Conservation (phyloP, 1,140 invertebrate genomes). For the Diachasma alloeum region DNA sequence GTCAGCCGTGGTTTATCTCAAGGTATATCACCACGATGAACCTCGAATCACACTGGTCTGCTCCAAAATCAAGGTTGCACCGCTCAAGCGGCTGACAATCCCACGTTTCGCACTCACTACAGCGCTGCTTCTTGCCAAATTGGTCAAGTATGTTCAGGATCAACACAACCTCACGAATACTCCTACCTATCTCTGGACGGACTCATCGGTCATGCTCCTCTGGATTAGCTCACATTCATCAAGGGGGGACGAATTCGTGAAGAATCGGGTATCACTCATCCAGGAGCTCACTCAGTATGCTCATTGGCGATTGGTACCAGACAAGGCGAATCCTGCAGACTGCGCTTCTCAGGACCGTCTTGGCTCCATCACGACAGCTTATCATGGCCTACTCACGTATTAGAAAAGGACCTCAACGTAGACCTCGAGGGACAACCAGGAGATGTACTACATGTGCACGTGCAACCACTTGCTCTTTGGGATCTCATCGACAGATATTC, state of each 20-base stretch:
- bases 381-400: neutral
- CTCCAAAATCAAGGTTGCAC: slow-evolving; percentile 22
- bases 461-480: no score
- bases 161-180: neutral
- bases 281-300: no score
- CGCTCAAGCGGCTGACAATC: slow-evolving; percentile 16
- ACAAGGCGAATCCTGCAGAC: no score
- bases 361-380: neutral
- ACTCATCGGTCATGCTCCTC: neutral
- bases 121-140: slow-evolving; percentile 8
- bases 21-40: no score
- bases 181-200: no score
- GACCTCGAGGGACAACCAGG: no score
- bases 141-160: neutral
- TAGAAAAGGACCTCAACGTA: neutral
- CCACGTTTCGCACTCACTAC: slow-evolving; percentile 13
- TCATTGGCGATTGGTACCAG: no score
- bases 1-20: no score
- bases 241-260: neutral
- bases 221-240: neutral
- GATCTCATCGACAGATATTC: no score
- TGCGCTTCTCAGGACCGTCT: neutral
- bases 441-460: no score
- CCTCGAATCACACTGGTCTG: neutral
- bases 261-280: no score